Percentiles rank a stretch among this genome's conserved stretches.
These are phyloP conservation scores for Micrasema longulum DNA, from an alignment of 1,140 invertebrate genomes.

Conservation along the genomic window DNA sequence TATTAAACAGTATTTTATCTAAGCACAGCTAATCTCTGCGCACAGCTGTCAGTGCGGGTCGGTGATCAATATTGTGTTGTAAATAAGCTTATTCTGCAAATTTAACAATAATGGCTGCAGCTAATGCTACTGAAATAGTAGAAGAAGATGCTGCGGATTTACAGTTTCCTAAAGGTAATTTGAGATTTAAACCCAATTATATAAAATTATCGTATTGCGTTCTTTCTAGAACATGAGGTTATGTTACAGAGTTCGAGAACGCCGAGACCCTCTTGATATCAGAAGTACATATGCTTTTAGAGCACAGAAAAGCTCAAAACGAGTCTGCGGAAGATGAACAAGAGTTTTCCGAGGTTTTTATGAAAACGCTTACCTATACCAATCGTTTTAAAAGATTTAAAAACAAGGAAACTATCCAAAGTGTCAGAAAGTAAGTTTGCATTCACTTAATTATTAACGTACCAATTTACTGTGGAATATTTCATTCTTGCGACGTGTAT, in stretches of 20 bases:
- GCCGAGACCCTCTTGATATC: slow-evolving; percentile 97
- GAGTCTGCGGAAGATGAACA: slow-evolving; percentile 98
- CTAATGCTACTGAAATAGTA: slow-evolving; percentile 69
- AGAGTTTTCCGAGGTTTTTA: slow-evolving; percentile 98
- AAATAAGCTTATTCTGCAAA: too few species aligned
- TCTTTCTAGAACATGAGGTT: slow-evolving; percentile 37
- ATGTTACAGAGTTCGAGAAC: slow-evolving; percentile 94
- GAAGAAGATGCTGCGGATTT: slow-evolving; percentile 89
- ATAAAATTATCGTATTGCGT: neutral
- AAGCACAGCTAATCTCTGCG: too few species aligned
- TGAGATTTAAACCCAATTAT: too few species aligned
- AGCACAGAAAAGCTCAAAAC: slow-evolving; percentile 97
- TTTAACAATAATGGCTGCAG: slow-evolving; percentile 38
- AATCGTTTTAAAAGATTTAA: slow-evolving; percentile 97
- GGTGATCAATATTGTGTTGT: too few species aligned
- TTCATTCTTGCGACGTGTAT: too few species aligned
- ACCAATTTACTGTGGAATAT: too few species aligned
- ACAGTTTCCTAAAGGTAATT: slow-evolving; percentile 86
- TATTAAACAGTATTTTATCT: too few species aligned
- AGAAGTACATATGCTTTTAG: slow-evolving; percentile 97
- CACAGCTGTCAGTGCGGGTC: too few species aligned
- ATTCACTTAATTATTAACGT: too few species aligned
- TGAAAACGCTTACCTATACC: slow-evolving; percentile 97
- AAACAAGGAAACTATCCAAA: slow-evolving; percentile 97
- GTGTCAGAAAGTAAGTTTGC: slow-evolving; percentile 84